phyloP scores from a whole-genome alignment of 2,113 vertebrate species.

The Phalacrocorax pelagicus region DNA sequence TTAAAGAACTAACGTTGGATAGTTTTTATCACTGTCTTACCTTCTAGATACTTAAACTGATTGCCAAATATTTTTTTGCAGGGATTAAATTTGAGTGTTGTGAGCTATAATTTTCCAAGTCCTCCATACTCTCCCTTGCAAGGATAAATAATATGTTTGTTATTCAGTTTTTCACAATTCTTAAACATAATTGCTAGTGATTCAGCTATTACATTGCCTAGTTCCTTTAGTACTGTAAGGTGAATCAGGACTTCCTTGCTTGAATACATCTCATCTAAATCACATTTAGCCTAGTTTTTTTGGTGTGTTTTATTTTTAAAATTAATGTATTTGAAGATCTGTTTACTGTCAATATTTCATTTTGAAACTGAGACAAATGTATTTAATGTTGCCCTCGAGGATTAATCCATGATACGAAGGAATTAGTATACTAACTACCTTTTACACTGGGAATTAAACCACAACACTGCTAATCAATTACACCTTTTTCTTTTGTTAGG shows the following conservation, averaged over 20 bases:
- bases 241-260: neutral
- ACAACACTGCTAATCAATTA: neutral
- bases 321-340: neutral
- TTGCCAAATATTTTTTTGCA: slow-evolving; percentile 14
- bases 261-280: neutral
- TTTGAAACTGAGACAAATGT: neutral
- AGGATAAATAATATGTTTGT: slow-evolving; percentile 17
- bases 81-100: neutral
- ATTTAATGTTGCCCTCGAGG: neutral
- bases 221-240: neutral
- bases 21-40: neutral
- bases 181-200: neutral
- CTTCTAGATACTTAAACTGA: neutral
- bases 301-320: neutral
- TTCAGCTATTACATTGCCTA: neutral
- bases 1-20: neutral
- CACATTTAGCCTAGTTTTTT: neutral
- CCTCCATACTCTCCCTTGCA: neutral
- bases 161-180: neutral
- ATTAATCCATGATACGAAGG: neutral
- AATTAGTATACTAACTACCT: neutral
- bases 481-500: neutral
- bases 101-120: slow-evolving; percentile 2
- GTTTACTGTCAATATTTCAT: neutral
- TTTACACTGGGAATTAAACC: neutral